Percentiles rank a stretch among this genome's conserved stretches.
These are phyloP conservation scores for Oceanodroma tethys DNA, from an alignment of 2,113 vertebrate genomes.

Conservation along the genomic window DNA sequence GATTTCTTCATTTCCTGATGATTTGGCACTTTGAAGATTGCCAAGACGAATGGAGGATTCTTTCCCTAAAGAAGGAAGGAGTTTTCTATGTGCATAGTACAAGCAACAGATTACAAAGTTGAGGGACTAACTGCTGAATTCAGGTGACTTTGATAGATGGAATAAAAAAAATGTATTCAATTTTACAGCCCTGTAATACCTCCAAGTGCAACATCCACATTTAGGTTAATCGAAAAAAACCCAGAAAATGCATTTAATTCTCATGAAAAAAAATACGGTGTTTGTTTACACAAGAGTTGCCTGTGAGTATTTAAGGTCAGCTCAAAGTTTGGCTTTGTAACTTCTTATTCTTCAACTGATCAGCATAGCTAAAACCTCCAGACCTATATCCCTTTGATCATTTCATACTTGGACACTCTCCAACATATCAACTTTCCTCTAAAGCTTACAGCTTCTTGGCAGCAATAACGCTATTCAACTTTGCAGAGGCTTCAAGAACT, in stretches of 20 bases:
- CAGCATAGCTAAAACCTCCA: not conserved
- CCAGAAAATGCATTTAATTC: not conserved
- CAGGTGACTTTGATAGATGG: not conserved
- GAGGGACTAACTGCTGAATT: not conserved
- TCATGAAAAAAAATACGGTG: not conserved
- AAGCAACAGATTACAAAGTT: not conserved
- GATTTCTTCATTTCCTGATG: not conserved
- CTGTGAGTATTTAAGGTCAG: not conserved
- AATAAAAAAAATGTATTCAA: not conserved
- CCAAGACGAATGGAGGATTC: not conserved
- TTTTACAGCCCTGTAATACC: not conserved
- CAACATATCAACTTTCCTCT: conserved; percentile 7
- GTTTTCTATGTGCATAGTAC: not conserved
- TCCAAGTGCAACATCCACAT: not conserved
- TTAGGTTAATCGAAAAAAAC: accelerated
- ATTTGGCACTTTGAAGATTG: not conserved
- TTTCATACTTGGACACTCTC: conserved; percentile 4
- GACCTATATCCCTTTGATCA: not conserved
- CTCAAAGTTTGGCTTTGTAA: not conserved
- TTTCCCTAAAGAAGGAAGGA: not conserved
- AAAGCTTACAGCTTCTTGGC: conserved; percentile 10
- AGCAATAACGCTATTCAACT: not conserved
- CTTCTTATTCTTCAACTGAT: not conserved
- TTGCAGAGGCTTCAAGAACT: not conserved
- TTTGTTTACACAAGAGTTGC: not conserved